Conservation (phyloP, 2,113 vertebrate species). For the Otocyon megalotis region DNA sequence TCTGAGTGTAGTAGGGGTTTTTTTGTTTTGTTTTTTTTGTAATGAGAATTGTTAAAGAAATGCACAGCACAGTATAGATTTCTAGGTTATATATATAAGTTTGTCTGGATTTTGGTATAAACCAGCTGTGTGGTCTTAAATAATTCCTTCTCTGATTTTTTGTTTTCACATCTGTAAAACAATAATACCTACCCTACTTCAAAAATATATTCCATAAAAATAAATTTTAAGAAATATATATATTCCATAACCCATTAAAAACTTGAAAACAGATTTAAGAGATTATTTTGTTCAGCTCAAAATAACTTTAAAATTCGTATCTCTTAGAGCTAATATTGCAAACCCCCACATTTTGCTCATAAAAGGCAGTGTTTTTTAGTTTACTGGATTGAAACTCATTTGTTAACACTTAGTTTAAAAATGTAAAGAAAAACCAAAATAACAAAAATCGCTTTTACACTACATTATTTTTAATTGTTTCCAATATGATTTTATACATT, state of each 20-base stretch:
- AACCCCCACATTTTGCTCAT: background rate
- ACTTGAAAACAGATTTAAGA: background rate
- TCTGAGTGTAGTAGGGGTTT: background rate
- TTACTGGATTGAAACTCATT: background rate
- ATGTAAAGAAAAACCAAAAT: background rate
- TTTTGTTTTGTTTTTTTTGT: background rate
- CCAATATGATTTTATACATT: background rate
- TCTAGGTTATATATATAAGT: background rate
- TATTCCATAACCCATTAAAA: background rate
- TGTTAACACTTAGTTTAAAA: background rate
- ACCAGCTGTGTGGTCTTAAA: background rate
- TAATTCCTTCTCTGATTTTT: background rate
- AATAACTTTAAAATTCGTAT: background rate
- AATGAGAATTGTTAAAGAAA: background rate
- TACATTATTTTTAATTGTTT: slow-evolving; percentile 6
- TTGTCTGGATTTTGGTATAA: background rate
- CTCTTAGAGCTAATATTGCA: background rate
- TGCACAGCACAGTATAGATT: background rate
- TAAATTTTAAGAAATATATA: no score
- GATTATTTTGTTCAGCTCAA: background rate
- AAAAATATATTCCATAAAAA: background rate
- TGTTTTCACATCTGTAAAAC: background rate
- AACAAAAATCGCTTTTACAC: background rate
- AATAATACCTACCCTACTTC: background rate
- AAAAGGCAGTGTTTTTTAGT: background rate